Evolutionary conservation across 2,888 invertebrate species (phyloP), one percentile per base, ranked within the genome.

Genomic region (Tetragonisca angustula): DNA sequence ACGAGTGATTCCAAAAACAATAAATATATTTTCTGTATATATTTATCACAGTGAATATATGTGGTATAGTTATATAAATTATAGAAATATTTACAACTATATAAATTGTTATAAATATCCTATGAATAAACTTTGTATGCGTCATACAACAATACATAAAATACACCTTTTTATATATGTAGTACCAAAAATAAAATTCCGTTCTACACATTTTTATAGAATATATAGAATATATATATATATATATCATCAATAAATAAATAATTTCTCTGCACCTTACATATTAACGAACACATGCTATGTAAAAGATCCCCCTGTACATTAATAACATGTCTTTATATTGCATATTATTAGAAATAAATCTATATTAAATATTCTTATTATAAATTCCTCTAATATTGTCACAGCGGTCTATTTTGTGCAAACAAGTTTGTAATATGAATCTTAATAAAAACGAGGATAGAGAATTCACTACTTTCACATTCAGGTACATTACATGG

Each of bases 401-500:
- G 54, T n/a, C 61, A 21, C 15, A 59, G 27, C 21, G 19, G 32
- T 43, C 9, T 61, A 13, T 70, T 70, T 77, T 70, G 54, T 70
- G 61, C 70, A 69, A 67, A 61, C 49, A 59, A 59, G 56, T 74
- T 54, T 76, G 54, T 81, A 76, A 76, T 50, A 59, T 59, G 54
- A 72, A 72, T 76, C 71, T 72, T 59, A 76, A 70, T 54, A 69
- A 76, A 70, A 49, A 59, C 54, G 36, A 56, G 27, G 24, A 21
- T 72, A 75, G 24, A 52, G 54, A 81, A 75, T 72, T 72, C 68
- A 61, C 54, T 79, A 83, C 70, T 84, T 77, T 77, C 74, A 78
- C 54, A 67, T 73, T 67, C 81, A 85, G 84, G 84, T 81, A 85
- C 85, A 67, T 75, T 71, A 73, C 21, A 74, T 62, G 78, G 78